Base-by-base conservation (phyloP, 2,888 invertebrate species). In the Ashinkailepas kermadecensis region DNA sequence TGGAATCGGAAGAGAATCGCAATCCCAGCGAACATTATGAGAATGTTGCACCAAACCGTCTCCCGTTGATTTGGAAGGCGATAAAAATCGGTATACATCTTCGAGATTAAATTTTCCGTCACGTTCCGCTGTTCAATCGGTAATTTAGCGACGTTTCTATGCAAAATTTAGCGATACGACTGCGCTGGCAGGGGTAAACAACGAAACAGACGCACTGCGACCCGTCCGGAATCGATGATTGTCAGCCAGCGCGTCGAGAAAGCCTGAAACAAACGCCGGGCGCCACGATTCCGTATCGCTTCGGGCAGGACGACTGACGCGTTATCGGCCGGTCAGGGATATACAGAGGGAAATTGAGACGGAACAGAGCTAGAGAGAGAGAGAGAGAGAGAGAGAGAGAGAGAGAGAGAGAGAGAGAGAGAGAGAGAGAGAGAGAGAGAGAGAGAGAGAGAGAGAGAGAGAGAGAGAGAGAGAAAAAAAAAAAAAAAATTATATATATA, bases 31-130 rank as follows among this genome's bases (percentile, higher is more conserved):
- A 11, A 25, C 25, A 67, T 67, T 67, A 67, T 25, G 67, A 67
- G 67, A 67, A 67, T 67, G 25, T 8, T 8, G 13, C 67, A 12
- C 67, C 25, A 67, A 67, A 67, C 67, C 25, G 13, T 67, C 67
- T 67, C 23, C 12, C n/a, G 13, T 13, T 67, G 67, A 67, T 67
- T 25, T n/a, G 6, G n/a, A 25, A 25, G 9, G 13, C 67, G 67
- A 67, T 67, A 67, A 67, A 67, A 67, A 67, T 67, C 67, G 67
- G 67, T 25, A 67, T 67, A 67, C 67, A 67, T 67, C 67, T 67
- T 67, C 67, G 67, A 67, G 67, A 67, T 67, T 67, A 67, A 67
- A 67, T 67, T 67, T 67, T 25, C 67, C 67, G 67, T 67, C 67
- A 67, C 25, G 67, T 67, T 67, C 25, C 13, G 10, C 25, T n/a